A percentile compares a stretch with the other conserved stretches of the same genome.
Conservation (phyloP, 1,140 invertebrate species). For the Dolichoris vasculosae region DNA sequence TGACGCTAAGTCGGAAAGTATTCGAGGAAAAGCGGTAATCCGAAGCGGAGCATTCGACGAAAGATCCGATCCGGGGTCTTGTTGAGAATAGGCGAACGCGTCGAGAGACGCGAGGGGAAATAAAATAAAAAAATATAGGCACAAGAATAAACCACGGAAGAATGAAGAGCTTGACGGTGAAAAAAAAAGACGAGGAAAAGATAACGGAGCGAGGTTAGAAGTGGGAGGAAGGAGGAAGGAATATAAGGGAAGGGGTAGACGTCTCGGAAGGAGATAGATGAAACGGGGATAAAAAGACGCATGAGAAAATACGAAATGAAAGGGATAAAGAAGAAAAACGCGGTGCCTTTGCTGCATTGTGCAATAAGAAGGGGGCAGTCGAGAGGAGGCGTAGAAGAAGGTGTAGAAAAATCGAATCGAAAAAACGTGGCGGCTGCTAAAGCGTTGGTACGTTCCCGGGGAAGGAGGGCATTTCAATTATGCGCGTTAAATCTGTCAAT, state of each 20-base stretch:
- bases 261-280: slow-evolving; percentile 33
- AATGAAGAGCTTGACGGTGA: slow-evolving; percentile 11
- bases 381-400: background rate
- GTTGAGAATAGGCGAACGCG: background rate
- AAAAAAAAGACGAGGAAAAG: slow-evolving; percentile 43
- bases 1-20: slow-evolving; percentile 2
- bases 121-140: background rate
- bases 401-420: background rate
- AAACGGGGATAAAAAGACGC: background rate
- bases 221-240: background rate
- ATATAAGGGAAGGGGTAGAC: background rate
- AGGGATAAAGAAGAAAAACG: slow-evolving; percentile 32
- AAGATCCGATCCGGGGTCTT: slow-evolving; percentile 28
- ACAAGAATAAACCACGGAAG: slow-evolving; percentile 40
- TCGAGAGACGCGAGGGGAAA: slow-evolving; percentile 31
- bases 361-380: background rate
- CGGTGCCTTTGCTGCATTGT: background rate
- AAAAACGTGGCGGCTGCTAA: slow-evolving; percentile 7
- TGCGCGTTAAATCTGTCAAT: slow-evolving; percentile 46
- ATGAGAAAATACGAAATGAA: slow-evolving; percentile 20
- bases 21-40: slow-evolving; percentile 2
- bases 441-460: too few species aligned
- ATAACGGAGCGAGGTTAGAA: slow-evolving; percentile 37
- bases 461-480: slow-evolving; percentile 41
- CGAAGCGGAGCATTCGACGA: slow-evolving; percentile 28